phyloP scores from a whole-genome alignment of 2,797 vertebrate genomes.

The Sebastes kiyomatsui region DNA sequence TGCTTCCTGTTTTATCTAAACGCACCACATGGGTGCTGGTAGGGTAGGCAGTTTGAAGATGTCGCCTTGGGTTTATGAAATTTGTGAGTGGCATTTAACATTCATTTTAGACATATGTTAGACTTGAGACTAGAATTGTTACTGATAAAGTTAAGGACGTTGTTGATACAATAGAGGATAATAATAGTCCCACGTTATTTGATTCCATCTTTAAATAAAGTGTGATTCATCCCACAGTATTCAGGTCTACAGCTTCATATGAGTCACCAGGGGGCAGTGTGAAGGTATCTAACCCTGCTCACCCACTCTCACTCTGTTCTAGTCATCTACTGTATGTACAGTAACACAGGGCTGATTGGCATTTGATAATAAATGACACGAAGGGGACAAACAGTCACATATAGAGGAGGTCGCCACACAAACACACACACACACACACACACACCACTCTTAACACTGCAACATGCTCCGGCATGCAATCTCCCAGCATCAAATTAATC shows the following conservation, averaged over 20 bases:
- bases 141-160: background rate
- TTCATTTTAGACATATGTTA: too few relatives aligned
- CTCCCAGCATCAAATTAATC: slow-evolving; percentile 42
- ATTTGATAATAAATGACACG: slow-evolving; percentile 10
- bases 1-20: background rate
- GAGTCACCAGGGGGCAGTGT: background rate
- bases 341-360: slow-evolving; percentile 9
- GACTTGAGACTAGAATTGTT: too few relatives aligned
- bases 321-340: background rate
- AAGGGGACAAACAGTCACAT: background rate
- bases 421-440: background rate
- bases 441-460: background rate
- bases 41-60: background rate
- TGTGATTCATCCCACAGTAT: background rate
- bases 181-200: too few relatives aligned
- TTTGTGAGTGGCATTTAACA: background rate
- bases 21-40: background rate
- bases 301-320: background rate
- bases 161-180: background rate
- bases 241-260: background rate
- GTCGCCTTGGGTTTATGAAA: background rate
- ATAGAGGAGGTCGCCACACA: background rate
- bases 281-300: background rate
- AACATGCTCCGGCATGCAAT: slow-evolving; percentile 10
- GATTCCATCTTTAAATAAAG: background rate